A percentile compares a stretch with the other conserved stretches of the same genome.
phyloP scores from a whole-genome alignment of 1,140 invertebrate genomes.

The Sipha flava region DNA sequence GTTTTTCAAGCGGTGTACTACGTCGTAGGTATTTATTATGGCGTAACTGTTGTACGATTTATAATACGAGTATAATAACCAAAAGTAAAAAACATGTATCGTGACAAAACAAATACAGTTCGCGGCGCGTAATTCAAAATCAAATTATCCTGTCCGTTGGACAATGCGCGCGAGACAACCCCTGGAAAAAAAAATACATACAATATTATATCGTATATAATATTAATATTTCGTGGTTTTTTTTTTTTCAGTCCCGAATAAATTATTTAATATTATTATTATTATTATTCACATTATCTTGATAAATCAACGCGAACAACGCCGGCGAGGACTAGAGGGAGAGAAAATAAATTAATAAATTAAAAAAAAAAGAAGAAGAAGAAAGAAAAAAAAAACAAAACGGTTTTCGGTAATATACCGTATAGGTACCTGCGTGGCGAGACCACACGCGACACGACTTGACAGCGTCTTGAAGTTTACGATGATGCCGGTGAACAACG shows the following conservation, averaged over 20 bases:
- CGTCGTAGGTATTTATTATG: too few species aligned
- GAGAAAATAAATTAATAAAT: conserved; percentile 23
- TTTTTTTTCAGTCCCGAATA: background rate
- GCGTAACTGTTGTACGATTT: too few species aligned
- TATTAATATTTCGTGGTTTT: background rate
- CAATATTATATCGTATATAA: too few species aligned
- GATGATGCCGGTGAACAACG: conserved; percentile 5
- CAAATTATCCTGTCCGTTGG: background rate
- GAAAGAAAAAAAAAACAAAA: conserved; percentile 23
- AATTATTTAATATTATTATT: background rate
- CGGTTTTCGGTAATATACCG: background rate
- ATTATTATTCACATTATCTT: background rate
- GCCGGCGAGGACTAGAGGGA: background rate
- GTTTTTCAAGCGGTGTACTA: too few species aligned
- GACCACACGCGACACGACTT: conserved; percentile 30
- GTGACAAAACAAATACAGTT: background rate
- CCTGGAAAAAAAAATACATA: too few species aligned
- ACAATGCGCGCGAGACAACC: background rate
- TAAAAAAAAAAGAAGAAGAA: too few species aligned
- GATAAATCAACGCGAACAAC: background rate
- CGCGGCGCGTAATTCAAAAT: background rate
- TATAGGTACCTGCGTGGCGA: background rate
- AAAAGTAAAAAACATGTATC: too few species aligned
- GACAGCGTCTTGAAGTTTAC: conserved; percentile 26
- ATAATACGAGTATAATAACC: too few species aligned